A percentile compares a stretch with the other conserved stretches of the same genome.
These are phyloP conservation scores for Melanostoma mellinum DNA, from an alignment of 2,888 invertebrate species.

Conservation along the genomic window DNA sequence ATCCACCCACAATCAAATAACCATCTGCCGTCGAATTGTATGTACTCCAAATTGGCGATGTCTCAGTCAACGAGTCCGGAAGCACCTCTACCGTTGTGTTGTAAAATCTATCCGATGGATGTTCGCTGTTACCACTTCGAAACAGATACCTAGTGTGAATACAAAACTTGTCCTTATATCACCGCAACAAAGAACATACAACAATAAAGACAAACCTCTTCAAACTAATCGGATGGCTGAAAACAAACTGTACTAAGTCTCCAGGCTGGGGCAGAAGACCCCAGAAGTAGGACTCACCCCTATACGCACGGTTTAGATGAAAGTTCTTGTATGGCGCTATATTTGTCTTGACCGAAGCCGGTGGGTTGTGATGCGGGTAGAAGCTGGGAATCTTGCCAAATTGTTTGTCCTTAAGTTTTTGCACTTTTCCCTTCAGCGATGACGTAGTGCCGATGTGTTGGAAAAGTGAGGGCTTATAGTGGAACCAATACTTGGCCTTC, in stretches of 20 bases:
- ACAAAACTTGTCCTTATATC: neutral
- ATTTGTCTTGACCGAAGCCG: conserved; percentile 87
- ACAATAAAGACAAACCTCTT: conserved; percentile 84
- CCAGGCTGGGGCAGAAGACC: conserved; percentile 92
- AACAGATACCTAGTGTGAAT: conserved; percentile 86
- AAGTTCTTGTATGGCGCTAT: conserved; percentile 92
- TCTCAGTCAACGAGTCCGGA: conserved; percentile 83
- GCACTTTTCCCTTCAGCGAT: conserved; percentile 97
- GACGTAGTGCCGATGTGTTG: conserved; percentile 98
- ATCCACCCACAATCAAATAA: conserved; percentile 88
- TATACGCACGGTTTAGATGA: conserved; percentile 90
- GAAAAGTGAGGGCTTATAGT: conserved; percentile 95
- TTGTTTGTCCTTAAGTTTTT: conserved; percentile 96
- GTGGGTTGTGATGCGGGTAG: conserved; percentile 90
- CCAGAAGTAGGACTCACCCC: conserved; percentile 95
- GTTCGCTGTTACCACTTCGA: conserved; percentile 94
- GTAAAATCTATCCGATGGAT: conserved; percentile 93
- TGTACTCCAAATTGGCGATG: conserved; percentile 82
- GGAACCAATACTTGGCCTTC: conserved; percentile 90
- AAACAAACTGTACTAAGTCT: conserved; percentile 91
- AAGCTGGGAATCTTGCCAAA: conserved; percentile 92
- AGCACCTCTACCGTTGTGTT: conserved; percentile 93
- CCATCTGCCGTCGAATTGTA: conserved; percentile 86
- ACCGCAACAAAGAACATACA: conserved; percentile 15
- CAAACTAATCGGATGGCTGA: conserved; percentile 87